Conservation (phyloP, 2,113 vertebrate species). For the Synchiropus splendidus region DNA sequence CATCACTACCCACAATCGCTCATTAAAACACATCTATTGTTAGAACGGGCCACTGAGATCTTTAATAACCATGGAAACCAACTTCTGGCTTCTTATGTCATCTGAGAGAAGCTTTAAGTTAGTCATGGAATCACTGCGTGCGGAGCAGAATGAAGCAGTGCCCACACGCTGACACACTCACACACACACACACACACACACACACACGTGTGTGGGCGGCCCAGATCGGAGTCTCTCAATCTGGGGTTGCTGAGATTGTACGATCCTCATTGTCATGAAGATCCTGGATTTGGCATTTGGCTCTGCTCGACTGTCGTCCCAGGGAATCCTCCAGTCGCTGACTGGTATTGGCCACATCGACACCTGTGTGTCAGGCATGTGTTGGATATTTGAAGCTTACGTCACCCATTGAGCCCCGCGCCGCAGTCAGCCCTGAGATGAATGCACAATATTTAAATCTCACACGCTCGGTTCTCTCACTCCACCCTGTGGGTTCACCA, state of each 20-base stretch:
- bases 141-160: background rate
- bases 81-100: conserved; percentile 6
- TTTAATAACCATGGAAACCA: conserved; percentile 42
- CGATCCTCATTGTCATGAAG: too few relatives aligned
- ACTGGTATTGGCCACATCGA: too few relatives aligned
- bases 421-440: conserved; percentile 75
- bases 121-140: too few relatives aligned
- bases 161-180: conserved; percentile 1
- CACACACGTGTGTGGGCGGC: background rate
- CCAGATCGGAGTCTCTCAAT: background rate
- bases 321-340: too few relatives aligned
- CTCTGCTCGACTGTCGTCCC: too few relatives aligned
- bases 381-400: conserved; percentile 54
- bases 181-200: background rate
- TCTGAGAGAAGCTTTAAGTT: conserved; percentile 3
- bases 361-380: conserved; percentile 21
- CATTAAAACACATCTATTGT: conserved; percentile 17
- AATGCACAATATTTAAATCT: conserved; percentile 73
- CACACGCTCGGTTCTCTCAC: conserved; percentile 59
- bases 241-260: too few relatives aligned
- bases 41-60: conserved; percentile 23
- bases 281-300: too few relatives aligned
- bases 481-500: conserved; percentile 56
- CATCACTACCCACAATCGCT: conserved; percentile 6
- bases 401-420: conserved; percentile 56